phyloP scores from a whole-genome alignment of 2,888 invertebrate genomes.

The Cataglyphis rosenhaueri region DNA sequence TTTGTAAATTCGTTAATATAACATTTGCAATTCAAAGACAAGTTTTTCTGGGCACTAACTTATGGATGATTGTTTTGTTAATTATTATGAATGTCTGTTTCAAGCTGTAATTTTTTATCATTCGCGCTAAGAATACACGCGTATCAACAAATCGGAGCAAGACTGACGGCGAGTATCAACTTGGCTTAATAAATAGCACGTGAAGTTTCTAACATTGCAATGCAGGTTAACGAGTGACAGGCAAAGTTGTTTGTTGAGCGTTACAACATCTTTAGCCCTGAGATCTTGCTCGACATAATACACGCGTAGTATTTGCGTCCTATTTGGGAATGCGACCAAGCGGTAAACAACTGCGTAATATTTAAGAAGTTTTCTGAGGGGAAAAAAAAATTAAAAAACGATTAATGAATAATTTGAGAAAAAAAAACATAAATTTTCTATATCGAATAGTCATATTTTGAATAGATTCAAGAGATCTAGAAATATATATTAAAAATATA shows the following conservation, averaged over 20 bases:
- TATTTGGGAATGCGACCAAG: neutral
- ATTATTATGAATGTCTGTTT: neutral
- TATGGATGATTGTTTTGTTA: neutral
- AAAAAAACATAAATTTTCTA: neutral
- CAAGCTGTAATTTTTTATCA: neutral
- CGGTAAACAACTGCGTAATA: neutral
- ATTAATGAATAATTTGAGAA: neutral
- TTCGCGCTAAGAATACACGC: conserved; percentile 29
- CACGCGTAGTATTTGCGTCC: neutral
- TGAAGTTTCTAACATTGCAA: conserved; percentile 20
- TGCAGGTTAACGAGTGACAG: conserved; percentile 27
- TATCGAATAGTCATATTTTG: neutral
- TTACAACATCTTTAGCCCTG: conserved; percentile 24
- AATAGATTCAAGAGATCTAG: neutral
- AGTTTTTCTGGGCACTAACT: neutral
- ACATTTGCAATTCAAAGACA: neutral
- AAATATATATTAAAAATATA: neutral
- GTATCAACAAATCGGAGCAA: conserved; percentile 42
- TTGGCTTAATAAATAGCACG: conserved; percentile 27
- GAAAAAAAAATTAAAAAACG: neutral
- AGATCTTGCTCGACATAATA: conserved; percentile 11
- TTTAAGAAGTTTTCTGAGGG: neutral
- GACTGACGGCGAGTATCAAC: conserved; percentile 23
- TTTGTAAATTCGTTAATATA: neutral
- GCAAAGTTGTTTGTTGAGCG: conserved; percentile 8